Percentiles rank a stretch among this genome's conserved stretches.
Evolutionary conservation across 2,797 vertebrate species (phyloP).

Genomic region (Tolypeutes matacus): DNA sequence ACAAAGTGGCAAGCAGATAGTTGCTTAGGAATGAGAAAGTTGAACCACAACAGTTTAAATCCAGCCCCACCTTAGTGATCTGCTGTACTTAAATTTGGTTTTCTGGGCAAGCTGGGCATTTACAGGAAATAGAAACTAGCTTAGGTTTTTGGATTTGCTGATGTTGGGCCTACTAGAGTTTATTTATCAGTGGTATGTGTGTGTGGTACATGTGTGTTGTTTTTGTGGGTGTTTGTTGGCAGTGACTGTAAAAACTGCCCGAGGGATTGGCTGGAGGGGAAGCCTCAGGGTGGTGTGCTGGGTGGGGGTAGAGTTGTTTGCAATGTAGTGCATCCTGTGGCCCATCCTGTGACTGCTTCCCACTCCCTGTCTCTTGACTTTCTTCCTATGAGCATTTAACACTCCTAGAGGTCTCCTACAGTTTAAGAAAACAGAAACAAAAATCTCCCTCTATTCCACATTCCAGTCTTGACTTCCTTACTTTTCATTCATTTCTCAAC

Average conservation of each 20-base stretch:
- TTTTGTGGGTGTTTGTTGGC: too few relatives aligned
- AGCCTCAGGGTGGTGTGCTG: background rate
- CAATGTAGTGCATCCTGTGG: background rate
- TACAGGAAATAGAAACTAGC: too few relatives aligned
- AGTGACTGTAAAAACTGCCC: background rate
- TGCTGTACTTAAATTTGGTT: too few relatives aligned
- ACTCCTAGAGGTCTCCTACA: background rate
- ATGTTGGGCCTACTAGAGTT: too few relatives aligned
- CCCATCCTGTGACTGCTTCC: background rate
- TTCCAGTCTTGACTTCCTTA: background rate
- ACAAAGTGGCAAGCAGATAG: too few relatives aligned
- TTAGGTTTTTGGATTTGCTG: too few relatives aligned
- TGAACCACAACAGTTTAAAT: too few relatives aligned
- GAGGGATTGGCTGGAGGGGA: background rate
- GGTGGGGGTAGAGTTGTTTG: background rate
- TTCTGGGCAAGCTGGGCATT: too few relatives aligned
- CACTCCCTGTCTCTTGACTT: background rate
- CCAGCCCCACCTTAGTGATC: too few relatives aligned
- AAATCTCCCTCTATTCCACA: background rate
- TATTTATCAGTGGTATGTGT: too few relatives aligned
- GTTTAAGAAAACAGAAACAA: background rate
- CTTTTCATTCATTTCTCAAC: constrained; percentile 20
- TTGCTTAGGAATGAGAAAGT: too few relatives aligned
- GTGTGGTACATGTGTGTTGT: too few relatives aligned
- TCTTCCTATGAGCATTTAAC: background rate